Conservation (phyloP, 2,888 invertebrate genomes). For the Congeria kusceri region DNA sequence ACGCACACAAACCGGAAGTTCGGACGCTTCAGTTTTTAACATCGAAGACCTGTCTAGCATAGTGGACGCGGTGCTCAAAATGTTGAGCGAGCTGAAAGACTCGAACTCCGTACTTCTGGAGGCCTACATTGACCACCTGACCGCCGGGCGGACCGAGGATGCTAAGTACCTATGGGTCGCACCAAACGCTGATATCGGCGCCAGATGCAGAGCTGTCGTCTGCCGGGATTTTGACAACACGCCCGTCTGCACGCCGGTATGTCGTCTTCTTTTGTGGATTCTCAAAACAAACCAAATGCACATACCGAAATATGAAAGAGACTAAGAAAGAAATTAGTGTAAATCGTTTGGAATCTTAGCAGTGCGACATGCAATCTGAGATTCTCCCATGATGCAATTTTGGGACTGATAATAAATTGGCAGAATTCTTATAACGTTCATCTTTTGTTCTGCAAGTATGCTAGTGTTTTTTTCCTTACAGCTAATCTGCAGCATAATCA, state of each 20-base stretch:
- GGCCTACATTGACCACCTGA: conserved; percentile 50
- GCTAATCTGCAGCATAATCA: conserved; percentile 53
- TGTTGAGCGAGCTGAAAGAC: conserved; percentile 49
- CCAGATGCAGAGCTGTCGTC: conserved; percentile 46
- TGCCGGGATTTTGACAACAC: conserved; percentile 47
- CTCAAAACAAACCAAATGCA: too few relatives aligned
- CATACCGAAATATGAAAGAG: too few relatives aligned
- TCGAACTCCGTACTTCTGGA: conserved; percentile 65
- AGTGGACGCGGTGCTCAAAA: conserved; percentile 39
- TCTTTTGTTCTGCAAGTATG: not conserved
- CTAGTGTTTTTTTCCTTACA: conserved; percentile 1
- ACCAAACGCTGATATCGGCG: conserved; percentile 23
- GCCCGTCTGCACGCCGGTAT: conserved; percentile 48
- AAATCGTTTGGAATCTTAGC: too few relatives aligned
- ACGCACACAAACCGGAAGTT: conserved; percentile 62
- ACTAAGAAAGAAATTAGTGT: too few relatives aligned
- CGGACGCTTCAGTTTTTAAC: conserved; percentile 61
- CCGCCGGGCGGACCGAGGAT: not conserved
- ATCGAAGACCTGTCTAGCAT: conserved; percentile 37
- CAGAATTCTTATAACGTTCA: not conserved
- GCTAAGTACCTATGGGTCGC: conserved; percentile 14
- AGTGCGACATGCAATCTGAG: too few relatives aligned
- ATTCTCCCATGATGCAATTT: too few relatives aligned
- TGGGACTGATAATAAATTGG: not conserved
- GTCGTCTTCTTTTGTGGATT: not conserved